Evolutionary conservation across 2,888 invertebrate genomes (phyloP), one percentile per base, ranked within the genome.

Genomic region (Pterostichus niger): DNA sequence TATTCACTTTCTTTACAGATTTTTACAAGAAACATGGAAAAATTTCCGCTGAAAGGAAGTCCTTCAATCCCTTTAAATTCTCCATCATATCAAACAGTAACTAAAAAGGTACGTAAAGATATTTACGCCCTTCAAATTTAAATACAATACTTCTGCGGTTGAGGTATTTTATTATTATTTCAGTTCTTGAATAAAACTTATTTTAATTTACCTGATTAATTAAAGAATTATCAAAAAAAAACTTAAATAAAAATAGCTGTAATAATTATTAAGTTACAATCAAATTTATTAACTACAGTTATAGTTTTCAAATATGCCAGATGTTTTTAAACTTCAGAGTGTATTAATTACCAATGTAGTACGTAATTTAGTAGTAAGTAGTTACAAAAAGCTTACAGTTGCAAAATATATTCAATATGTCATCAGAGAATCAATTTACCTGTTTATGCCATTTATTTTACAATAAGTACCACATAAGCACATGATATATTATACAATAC

Each of bases 1-100:
- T 71, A 71, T 68, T 71, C 11, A 15, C 17, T 33, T 64, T 79
- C 49, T 31, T 87, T 87, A 73, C 85, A 88, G 88, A 87, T 87
- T 84, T 86, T 84, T 85, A 86, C 85, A 85, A 88, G 87, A 89
- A 88, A 88, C 87, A 94, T 94, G 94, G 94, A 94, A 93, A 94
- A 93, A 90, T 94, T 92, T 91, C 94, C 94, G 89, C 90, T 94
- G 88, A 94, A 93, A 90, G 92, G 93, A 87, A 90, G 90, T 86
- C 86, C 88, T 84, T 89, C 92, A 86, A 89, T 91, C 86, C 90
- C 91, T 86, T 89, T 90, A 86, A 90, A 90, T 87, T 91, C 91
- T 86, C 91, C 92, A 80, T 91, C 92, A 85, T 93, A 93, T 90
- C 93, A 93, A 89, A 91, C 93, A 85, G 92, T 93, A 86, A 90